Conservation (phyloP, 2,113 vertebrate species). For the Takifugu bimaculatus region DNA sequence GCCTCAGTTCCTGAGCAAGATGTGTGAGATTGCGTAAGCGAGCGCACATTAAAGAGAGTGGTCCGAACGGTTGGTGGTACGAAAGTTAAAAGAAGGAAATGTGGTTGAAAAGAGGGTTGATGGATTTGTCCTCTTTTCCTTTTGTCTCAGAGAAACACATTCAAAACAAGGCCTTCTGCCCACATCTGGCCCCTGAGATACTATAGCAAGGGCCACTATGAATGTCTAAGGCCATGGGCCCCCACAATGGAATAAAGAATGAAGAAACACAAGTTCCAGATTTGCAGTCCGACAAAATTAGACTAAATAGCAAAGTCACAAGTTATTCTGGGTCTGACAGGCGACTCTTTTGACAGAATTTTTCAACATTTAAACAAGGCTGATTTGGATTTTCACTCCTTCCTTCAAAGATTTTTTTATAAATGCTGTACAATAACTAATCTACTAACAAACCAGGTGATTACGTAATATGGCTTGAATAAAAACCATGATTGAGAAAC, state of each 20-base stretch:
- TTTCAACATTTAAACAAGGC: neutral
- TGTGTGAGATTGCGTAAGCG: constrained; percentile 41
- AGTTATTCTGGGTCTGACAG: constrained; percentile 11
- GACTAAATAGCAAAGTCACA: constrained; percentile 34
- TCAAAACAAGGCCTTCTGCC: constrained; percentile 58
- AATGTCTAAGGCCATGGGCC: constrained; percentile 25
- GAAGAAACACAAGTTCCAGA: too few relatives aligned
- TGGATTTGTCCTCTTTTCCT: constrained; percentile 33
- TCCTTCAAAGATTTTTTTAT: constrained; percentile 5
- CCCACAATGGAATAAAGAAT: constrained; percentile 30
- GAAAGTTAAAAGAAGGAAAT: constrained; percentile 42
- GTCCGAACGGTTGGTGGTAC: constrained; percentile 25
- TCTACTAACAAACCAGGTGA: neutral
- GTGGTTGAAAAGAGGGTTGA: constrained; percentile 36
- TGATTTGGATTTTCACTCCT: neutral
- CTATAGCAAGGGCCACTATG: constrained; percentile 15
- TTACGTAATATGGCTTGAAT: constrained; percentile 32
- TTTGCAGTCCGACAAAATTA: constrained; percentile 7
- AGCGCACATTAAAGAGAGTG: constrained; percentile 37
- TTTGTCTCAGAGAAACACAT: constrained; percentile 62
- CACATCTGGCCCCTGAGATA: constrained; percentile 42
- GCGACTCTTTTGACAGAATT: neutral
- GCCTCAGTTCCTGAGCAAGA: constrained; percentile 51
- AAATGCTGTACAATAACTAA: too few relatives aligned
- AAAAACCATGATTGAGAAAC: constrained; percentile 17